These are phyloP conservation scores for Hymenochirus boettgeri DNA, from an alignment of 2,113 vertebrate genomes.

Conservation along the genomic window DNA sequence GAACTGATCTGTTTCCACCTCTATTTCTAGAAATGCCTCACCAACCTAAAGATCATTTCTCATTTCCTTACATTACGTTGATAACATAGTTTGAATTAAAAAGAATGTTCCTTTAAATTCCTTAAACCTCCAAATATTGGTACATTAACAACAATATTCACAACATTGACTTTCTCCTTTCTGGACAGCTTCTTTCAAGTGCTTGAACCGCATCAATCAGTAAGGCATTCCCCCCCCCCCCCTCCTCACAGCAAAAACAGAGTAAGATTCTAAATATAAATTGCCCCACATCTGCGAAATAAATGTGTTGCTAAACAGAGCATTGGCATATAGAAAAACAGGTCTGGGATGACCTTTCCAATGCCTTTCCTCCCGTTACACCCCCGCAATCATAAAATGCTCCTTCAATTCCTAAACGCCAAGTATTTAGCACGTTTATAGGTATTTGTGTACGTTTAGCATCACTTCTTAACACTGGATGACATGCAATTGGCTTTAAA, in stretches of 20 bases:
- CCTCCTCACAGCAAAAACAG: conserved; percentile 23
- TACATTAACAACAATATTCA: conserved; percentile 16
- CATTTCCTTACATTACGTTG: no score
- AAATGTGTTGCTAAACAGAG: conserved; percentile 6
- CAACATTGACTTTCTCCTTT: conserved; percentile 5
- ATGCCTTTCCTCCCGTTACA: conserved; percentile 20
- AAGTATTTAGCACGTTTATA: no score
- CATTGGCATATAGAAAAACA: conserved; percentile 7
- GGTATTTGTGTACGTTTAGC: no score
- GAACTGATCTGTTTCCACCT: no score
- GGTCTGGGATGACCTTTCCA: conserved; percentile 26
- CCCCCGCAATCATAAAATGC: conserved; percentile 1
- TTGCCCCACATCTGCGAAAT: conserved; percentile 34
- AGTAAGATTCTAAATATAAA: conserved; percentile 33
- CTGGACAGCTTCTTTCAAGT: neutral
- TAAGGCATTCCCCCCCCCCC: neutral
- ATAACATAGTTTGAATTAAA: no score
- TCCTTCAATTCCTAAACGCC: neutral
- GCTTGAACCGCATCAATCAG: conserved; percentile 34
- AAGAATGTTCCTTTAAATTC: no score
- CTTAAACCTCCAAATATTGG: conserved; percentile 7
- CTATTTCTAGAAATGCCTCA: no score
- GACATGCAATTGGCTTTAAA: no score
- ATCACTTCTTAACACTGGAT: no score
- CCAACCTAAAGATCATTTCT: no score